Evolutionary conservation across 2,797 vertebrate genomes (phyloP).

Genomic region (Hoplostethus mediterraneus): DNA sequence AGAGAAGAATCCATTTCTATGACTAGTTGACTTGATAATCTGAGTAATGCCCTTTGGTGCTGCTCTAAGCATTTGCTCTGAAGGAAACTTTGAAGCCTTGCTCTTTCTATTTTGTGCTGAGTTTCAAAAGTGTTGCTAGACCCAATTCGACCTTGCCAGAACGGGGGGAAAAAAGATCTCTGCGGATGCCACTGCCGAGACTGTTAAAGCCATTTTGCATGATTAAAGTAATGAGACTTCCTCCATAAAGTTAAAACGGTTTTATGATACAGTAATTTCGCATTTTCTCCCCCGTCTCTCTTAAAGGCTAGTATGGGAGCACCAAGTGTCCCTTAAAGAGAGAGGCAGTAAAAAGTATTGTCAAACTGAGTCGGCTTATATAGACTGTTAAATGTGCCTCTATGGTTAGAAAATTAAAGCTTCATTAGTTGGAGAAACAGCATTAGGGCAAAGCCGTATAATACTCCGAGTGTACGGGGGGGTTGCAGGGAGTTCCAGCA

Average conservation of each 20-base stretch:
- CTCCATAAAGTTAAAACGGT: conserved; percentile 75
- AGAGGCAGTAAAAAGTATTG: conserved; percentile 65
- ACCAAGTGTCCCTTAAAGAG: conserved; percentile 68
- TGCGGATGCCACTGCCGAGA: conserved; percentile 63
- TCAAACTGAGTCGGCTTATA: conserved; percentile 57
- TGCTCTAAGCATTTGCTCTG: conserved; percentile 77
- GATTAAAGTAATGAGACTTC: conserved; percentile 80
- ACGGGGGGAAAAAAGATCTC: conserved; percentile 37
- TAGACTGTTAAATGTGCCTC: conserved; percentile 62
- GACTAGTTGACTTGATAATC: conserved; percentile 75
- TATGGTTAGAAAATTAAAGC: conserved; percentile 71
- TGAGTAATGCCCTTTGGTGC: conserved; percentile 77
- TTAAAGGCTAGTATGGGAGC: conserved; percentile 65
- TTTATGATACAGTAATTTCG: conserved; percentile 76
- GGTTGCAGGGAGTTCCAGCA: conserved; percentile 54
- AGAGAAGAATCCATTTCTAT: conserved; percentile 70
- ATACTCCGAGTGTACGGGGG: conserved; percentile 36
- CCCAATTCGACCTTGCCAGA: conserved; percentile 73
- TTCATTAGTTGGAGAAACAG: conserved; percentile 75
- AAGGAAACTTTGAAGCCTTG: conserved; percentile 74
- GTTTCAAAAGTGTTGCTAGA: conserved; percentile 72
- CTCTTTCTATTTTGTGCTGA: conserved; percentile 72
- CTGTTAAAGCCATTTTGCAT: conserved; percentile 73
- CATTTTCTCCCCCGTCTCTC: conserved; percentile 60
- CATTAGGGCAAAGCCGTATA: conserved; percentile 44